These are phyloP conservation scores for Poeciliopsis turneri DNA, from an alignment of 2,797 vertebrate species.

Conservation along the genomic window DNA sequence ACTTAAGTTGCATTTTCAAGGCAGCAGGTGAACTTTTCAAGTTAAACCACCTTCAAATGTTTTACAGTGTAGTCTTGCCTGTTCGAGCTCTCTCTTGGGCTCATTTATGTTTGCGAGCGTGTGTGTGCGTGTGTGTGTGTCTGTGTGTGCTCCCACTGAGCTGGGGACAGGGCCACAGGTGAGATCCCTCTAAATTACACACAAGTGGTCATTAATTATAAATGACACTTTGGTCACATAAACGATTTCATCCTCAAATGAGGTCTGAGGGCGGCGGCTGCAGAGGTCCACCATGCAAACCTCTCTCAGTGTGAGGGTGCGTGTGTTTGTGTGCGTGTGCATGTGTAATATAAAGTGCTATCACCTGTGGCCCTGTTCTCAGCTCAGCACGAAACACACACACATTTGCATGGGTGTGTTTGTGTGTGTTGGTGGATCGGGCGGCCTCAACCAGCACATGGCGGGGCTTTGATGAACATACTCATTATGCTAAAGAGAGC, in stretches of 20 bases:
- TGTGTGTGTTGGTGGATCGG: slow-evolving; percentile 58
- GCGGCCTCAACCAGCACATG: slow-evolving; percentile 70
- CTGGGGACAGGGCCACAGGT: slow-evolving; percentile 83
- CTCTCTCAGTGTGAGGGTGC: slow-evolving; percentile 11
- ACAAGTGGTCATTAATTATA: slow-evolving; percentile 90
- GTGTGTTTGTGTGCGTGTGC: slow-evolving; percentile 45
- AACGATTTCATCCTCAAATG: slow-evolving; percentile 90
- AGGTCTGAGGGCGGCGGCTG: slow-evolving; percentile 76
- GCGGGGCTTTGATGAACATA: slow-evolving; percentile 84
- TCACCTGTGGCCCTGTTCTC: slow-evolving; percentile 84
- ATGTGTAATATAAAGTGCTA: slow-evolving; percentile 82
- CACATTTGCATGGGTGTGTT: slow-evolving; percentile 42
- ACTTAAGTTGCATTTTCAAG: no score
- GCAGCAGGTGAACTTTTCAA: no score
- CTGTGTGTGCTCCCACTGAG: slow-evolving; percentile 63
- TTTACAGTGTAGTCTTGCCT: not conserved
- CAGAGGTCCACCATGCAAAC: slow-evolving; percentile 73
- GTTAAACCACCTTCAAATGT: no score
- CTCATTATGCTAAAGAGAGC: slow-evolving; percentile 87
- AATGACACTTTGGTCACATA: slow-evolving; percentile 86
- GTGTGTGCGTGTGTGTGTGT: slow-evolving; percentile 34
- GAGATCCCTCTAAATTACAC: slow-evolving; percentile 90
- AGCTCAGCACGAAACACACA: slow-evolving; percentile 63
- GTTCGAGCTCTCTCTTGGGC: not conserved
- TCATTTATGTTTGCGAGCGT: not conserved